Conservation (phyloP, 1,140 invertebrate genomes). For the Oryctes rhinoceros region DNA sequence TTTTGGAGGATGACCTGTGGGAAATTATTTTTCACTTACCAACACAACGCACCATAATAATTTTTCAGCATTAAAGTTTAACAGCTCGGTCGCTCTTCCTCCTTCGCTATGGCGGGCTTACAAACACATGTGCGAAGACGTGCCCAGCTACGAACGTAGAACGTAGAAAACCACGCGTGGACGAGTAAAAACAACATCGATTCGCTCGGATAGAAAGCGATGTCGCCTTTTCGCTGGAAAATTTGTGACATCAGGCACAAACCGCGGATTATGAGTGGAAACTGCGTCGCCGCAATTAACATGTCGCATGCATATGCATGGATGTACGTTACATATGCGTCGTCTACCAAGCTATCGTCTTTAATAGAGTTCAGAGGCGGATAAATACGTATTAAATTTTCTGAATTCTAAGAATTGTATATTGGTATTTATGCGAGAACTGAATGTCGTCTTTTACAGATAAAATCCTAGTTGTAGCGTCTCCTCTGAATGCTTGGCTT, state of each 20-base stretch:
- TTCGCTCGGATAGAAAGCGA: not conserved
- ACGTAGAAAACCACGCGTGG: not conserved
- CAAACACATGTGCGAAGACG: not conserved
- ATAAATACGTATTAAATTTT: not conserved
- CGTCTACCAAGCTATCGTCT: not conserved
- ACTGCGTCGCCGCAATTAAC: not conserved
- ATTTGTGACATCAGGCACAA: not conserved
- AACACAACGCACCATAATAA: conserved; percentile 6
- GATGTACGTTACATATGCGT: not conserved
- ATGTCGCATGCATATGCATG: conserved; percentile 1
- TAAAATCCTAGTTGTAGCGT: no score
- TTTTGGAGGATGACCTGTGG: conserved; percentile 22
- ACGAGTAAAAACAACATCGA: not conserved
- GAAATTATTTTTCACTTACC: conserved; percentile 22
- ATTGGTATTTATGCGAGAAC: no score
- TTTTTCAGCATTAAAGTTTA: conserved; percentile 33
- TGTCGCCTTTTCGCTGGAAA: not conserved
- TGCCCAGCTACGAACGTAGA: not conserved
- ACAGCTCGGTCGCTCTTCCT: not conserved
- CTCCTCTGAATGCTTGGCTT: no score
- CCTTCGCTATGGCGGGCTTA: not conserved
- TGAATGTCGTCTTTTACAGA: no score
- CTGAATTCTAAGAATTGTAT: no score
- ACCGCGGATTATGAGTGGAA: not conserved
- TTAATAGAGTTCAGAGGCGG: not conserved